Evolutionary conservation across 2,797 vertebrate species (phyloP).

Genomic region (Acipenser transmontanus): DNA sequence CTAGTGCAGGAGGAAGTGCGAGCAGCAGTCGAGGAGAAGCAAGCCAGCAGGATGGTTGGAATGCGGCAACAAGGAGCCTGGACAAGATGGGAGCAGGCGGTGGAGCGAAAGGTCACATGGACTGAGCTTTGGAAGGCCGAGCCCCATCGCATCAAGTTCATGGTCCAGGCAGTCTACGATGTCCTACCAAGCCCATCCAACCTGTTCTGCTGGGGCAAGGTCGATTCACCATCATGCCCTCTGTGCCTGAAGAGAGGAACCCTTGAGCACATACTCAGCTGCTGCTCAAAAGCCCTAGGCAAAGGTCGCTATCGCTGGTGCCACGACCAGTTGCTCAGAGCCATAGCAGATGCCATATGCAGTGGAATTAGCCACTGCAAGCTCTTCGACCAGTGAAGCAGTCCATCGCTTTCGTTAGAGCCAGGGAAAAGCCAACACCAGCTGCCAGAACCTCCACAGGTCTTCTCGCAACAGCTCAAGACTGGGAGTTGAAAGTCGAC

Average conservation of each 20-base stretch:
- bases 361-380: not conserved
- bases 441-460: conserved; percentile 10
- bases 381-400: conserved; percentile 9
- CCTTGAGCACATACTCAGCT: too few relatives aligned
- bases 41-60: not conserved
- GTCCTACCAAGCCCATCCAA: conserved; percentile 15
- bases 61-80: conserved; percentile 7
- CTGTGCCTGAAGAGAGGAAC: not conserved
- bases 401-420: conserved; percentile 16
- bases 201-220: conserved; percentile 9
- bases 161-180: conserved; percentile 15
- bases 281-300: conserved; percentile 7
- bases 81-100: conserved; percentile 10
- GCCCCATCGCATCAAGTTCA: conserved; percentile 9
- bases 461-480: not conserved
- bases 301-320: conserved; percentile 6
- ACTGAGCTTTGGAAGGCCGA: conserved; percentile 19
- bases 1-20: conserved; percentile 3
- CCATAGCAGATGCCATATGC: conserved; percentile 15
- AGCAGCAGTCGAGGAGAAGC: conserved; percentile 8
- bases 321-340: conserved; percentile 14
- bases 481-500: conserved; percentile 7
- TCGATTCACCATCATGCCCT: conserved; percentile 13
- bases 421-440: conserved; percentile 12
- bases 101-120: conserved; percentile 18